Conservation (phyloP, 1,140 invertebrate species). For the Tetramorium parvispinum region DNA sequence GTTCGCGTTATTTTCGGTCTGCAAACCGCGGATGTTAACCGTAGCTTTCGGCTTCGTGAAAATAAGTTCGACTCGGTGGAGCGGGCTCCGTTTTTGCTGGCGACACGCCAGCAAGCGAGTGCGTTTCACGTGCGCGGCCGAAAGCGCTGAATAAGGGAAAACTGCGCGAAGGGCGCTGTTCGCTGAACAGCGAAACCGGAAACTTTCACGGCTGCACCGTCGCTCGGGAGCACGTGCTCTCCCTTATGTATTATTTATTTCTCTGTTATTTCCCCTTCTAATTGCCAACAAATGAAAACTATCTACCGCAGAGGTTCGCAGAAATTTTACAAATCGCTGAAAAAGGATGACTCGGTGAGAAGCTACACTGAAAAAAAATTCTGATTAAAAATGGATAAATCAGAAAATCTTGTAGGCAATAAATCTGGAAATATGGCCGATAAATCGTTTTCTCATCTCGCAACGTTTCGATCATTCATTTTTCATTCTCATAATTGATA, state of each 20-base stretch:
- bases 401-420: too few relatives aligned
- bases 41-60: slow-evolving; percentile 57
- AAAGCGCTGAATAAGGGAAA: slow-evolving; percentile 56
- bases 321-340: not conserved
- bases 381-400: too few relatives aligned
- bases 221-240: slow-evolving; percentile 11
- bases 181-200: too few relatives aligned
- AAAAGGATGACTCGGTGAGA: too few relatives aligned
- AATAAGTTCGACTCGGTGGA: slow-evolving; percentile 64
- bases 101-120: slow-evolving; percentile 35
- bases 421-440: not conserved
- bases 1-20: slow-evolving; percentile 68
- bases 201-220: not conserved
- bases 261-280: not conserved
- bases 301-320: not conserved
- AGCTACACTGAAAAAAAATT: too few relatives aligned
- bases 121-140: slow-evolving; percentile 33
- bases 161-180: not conserved
- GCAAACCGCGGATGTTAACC: slow-evolving; percentile 62
- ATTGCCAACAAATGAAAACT: not conserved
- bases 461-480: not conserved
- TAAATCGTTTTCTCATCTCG: not conserved
- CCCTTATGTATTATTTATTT: not conserved
- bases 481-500: not conserved
- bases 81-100: slow-evolving; percentile 62